Base-by-base conservation (phyloP, 1,140 invertebrate species). In the Zaprionus camerounensis region DNA sequence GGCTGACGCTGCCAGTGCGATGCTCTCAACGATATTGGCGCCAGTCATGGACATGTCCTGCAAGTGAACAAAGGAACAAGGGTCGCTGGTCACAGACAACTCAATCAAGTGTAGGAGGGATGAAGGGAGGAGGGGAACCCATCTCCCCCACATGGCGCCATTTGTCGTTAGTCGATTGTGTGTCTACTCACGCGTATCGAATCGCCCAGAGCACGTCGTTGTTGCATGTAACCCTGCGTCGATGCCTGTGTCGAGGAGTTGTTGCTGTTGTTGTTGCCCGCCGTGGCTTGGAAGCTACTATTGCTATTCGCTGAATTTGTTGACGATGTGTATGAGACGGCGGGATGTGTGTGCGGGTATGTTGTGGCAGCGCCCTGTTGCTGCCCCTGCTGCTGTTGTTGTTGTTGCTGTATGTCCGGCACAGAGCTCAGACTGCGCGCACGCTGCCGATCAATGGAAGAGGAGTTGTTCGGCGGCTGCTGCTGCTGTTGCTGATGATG, bases 391-490 rank as follows among this genome's bases (percentile, higher is more conserved):
- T 82, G 38, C 62, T 81, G 71, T 51, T 80, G 63, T 63, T 81
- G 75, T 69, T 83, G 80, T 28, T 87, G 81, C 41, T 88, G 95
- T 49, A 96, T 93, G 91, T 97, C 96, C 3, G 96, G 96, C 71
- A 97, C 97, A 71, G 96, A 97, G 57, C 97, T 97, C 69, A 98
- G 93, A 20, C 96, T 97, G 71, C 97, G 94, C 17, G 97, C 96
- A 71, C 97, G 93, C 91, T 97, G 96, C 82, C 97, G 94, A 81
- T 96, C 96, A 80, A 91, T 84, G 57, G 91, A 80, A 11, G 84
- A 83, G 28, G 82, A 90, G 65, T 87, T 68, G 64, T 82, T 57
- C 46, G 26, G 69, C 38, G 26, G 69, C 38, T 63, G 68, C 26
- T 70, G 64, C 12, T 62, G 58, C 3, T 72, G 69, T 20, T 63